phyloP scores from a whole-genome alignment of 1,140 invertebrate genomes.

The Mercenaria mercenaria region DNA sequence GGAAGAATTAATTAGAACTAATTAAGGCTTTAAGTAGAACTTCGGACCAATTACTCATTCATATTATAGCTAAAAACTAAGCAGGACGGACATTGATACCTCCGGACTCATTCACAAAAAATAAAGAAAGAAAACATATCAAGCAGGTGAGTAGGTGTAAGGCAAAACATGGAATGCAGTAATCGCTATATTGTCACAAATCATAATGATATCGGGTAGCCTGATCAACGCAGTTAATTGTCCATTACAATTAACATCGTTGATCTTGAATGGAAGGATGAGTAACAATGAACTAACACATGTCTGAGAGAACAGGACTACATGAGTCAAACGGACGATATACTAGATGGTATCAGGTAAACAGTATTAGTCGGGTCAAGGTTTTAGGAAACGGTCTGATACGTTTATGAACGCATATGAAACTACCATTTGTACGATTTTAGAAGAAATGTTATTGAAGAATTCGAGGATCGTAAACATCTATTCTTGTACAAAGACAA shows the following conservation, averaged over 20 bases:
- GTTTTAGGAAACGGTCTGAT: background rate
- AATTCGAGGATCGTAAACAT: too few species aligned
- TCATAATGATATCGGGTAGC: slow-evolving; percentile 29
- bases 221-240: slow-evolving; percentile 10
- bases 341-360: background rate
- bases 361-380: slow-evolving; percentile 25
- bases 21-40: background rate
- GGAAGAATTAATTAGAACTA: too few species aligned
- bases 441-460: too few species aligned
- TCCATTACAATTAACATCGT: slow-evolving; percentile 23
- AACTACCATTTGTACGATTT: too few species aligned
- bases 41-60: slow-evolving; percentile 9
- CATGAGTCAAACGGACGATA: background rate
- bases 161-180: background rate
- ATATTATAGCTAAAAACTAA: background rate
- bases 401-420: background rate
- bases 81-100: background rate
- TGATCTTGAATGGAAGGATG: slow-evolving; percentile 5
- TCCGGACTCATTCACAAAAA: background rate
- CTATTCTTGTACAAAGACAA: too few species aligned
- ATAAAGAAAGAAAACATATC: background rate
- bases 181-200: slow-evolving; percentile 1
- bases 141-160: background rate
- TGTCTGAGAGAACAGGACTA: background rate
- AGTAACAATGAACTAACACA: slow-evolving; percentile 21